These are phyloP conservation scores for Protobothrops mucrosquamatus DNA, from an alignment of 2,113 vertebrate species.

Conservation along the genomic window DNA sequence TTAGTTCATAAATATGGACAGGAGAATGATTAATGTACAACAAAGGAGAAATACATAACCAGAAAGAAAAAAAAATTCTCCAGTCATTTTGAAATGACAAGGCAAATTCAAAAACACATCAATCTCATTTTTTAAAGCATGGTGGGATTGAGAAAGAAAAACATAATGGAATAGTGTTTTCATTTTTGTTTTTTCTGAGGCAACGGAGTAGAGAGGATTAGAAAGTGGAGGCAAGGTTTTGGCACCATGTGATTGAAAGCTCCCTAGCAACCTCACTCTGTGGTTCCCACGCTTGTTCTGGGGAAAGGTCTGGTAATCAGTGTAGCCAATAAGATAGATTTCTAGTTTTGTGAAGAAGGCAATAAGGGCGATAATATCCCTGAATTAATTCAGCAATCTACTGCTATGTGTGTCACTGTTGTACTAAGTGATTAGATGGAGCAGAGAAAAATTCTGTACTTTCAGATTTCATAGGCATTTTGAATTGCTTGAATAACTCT, in stretches of 20 bases:
- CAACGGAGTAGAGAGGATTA: background rate
- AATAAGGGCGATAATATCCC: background rate
- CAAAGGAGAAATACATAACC: background rate
- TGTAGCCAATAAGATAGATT: background rate
- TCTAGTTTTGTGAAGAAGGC: background rate
- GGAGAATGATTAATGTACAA: background rate
- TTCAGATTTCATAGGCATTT: constrained; percentile 6
- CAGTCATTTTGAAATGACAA: background rate
- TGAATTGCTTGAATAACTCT: background rate
- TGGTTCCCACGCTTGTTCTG: background rate
- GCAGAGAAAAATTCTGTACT: background rate
- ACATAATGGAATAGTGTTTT: background rate
- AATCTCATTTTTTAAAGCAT: background rate
- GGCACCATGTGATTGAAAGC: background rate
- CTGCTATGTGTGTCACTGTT: background rate
- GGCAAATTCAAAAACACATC: background rate
- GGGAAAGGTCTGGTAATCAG: background rate
- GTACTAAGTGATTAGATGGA: background rate
- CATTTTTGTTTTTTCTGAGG: background rate
- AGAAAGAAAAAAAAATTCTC: background rate
- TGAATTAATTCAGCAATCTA: background rate
- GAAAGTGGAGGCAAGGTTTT: background rate
- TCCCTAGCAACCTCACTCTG: background rate
- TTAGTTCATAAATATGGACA: background rate
- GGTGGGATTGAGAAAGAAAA: background rate